Evolutionary conservation across 2,797 vertebrate genomes (phyloP), one percentile per base, ranked within the genome.

Genomic region (Sylvia borin): DNA sequence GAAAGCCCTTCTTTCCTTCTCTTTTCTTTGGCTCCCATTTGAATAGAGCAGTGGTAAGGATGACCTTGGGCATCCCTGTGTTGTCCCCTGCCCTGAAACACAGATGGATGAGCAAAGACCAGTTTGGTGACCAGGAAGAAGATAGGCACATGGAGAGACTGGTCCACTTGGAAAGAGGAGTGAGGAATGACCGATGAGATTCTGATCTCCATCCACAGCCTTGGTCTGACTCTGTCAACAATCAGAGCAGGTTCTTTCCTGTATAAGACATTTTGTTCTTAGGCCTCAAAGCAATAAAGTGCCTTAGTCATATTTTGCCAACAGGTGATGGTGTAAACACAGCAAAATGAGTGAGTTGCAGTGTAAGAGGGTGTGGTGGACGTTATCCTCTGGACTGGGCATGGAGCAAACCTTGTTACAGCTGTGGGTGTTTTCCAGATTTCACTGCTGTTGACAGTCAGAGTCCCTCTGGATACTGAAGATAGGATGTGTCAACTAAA

Each of bases 111-210:
- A 72, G 32, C 32, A 78, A 72, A 64, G 26, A 16, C 36, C 2
- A 1, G 17, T 88, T 68, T 90, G 54, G 17, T 36, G 50, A 53
- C 15, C 2, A 5, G 31, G 54, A 81, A 10, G 68, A 68, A 57
- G 5, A 16, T 0, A 15, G 25, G n/a, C 0, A 2, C 11, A 3
- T 16, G 27, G 45, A 29, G 11, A 42, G 34, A 40, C 20, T 55
- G n/a, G 9, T 73, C 32, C 19, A 4, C 1, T 0, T 25, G 34
- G 54, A 64, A 24, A 51, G 57, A 61, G 45, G 34, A 68, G 9
- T 0, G 3, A 25, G 43, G 31, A 84, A 50, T 47, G 22, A 57
- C 13, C 1, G 0, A n/a, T 79, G 73, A 86, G 19, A 67, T 74
- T 34, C 29, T 3, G 11, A 8, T 72, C 65, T 75, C 42, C 42